These are phyloP conservation scores for Panagrolaimus sp. DNA, from an alignment of 1,140 invertebrate genomes.

Conservation along the genomic window DNA sequence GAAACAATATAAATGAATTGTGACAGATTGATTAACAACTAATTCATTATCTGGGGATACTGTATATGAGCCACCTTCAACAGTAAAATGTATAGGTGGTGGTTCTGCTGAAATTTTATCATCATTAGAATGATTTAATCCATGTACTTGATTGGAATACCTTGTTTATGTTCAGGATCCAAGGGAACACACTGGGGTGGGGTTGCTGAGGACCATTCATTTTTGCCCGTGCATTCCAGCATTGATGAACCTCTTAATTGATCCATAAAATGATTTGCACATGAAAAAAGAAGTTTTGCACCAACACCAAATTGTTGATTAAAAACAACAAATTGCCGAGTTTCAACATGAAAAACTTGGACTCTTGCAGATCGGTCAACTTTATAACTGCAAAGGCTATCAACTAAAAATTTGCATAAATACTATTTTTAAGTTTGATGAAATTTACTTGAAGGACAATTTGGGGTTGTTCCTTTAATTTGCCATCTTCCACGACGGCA, in stretches of 20 bases:
- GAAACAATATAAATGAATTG: slow-evolving; percentile 36
- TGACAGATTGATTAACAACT: slow-evolving; percentile 41
- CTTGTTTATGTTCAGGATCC: slow-evolving; percentile 20
- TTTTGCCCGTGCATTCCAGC: slow-evolving; percentile 24
- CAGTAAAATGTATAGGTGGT: slow-evolving; percentile 37
- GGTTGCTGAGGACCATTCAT: slow-evolving; percentile 38
- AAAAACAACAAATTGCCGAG: slow-evolving; percentile 38
- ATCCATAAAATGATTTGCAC: slow-evolving; percentile 36
- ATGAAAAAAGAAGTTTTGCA: slow-evolving; percentile 35
- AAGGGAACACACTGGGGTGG: slow-evolving; percentile 40
- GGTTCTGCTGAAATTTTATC: background rate
- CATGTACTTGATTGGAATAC: slow-evolving; percentile 16
- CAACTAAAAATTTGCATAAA: slow-evolving; percentile 23
- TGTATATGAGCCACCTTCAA: slow-evolving; percentile 31
- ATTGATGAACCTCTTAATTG: slow-evolving; percentile 26
- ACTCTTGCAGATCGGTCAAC: slow-evolving; percentile 23
- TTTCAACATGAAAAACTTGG: slow-evolving; percentile 39
- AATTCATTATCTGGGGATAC: slow-evolving; percentile 37
- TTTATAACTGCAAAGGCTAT: background rate
- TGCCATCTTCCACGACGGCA: slow-evolving; percentile 44
- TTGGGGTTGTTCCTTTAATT: slow-evolving; percentile 27
- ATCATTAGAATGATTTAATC: background rate
- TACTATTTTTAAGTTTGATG: slow-evolving; percentile 18
- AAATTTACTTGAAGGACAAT: slow-evolving; percentile 37
- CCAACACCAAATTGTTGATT: slow-evolving; percentile 41